Evolutionary conservation across 2,113 vertebrate species (phyloP), one percentile per base, ranked within the genome.

Genomic region (Telmatochromis sp.): DNA sequence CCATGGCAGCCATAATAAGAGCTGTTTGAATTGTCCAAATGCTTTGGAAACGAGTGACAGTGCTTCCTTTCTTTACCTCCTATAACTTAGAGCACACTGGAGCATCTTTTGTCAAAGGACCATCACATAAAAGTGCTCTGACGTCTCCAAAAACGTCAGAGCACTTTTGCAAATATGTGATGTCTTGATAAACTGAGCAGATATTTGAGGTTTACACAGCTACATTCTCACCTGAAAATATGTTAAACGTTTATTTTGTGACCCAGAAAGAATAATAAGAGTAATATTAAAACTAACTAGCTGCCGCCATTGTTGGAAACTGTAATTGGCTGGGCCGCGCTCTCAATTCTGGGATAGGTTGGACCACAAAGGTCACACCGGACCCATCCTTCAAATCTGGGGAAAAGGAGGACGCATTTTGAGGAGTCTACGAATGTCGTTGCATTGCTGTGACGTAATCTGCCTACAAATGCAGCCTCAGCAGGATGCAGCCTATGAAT

Each of bases 141-240:
- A 40, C 2, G 3, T 23, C 12, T 19, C 15, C 15, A 1, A 10
- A 60, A 33, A 33, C 9, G 0, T 60, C 57, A 0, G 28, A 33
- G 57, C 28, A 0, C 9, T 19, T 60, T 33, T 60, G 57, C 0
- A 60, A 60, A 60, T 60, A 33, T 60, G 28, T 7, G 58, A 0
- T 33, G 3, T 60, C 0, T 33, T 60, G 57, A 33, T 33, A 33
- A 60, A 6, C 57, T 3, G 57, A 60, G 57, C 58, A 63, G 28
- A 19, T 60, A 60, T 60, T 60, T 60, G 28, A 63, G 0, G 58
- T 63, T 63, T 63, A 3, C 28, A 33, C 28, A 33, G 28, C 28
- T 33, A 63, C 15, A 33, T 19, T 2, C 58, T 63, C 15, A 0
- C 58, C 15, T 63, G 5, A 63, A 4, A 19, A 33, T 11, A 33